Evolutionary conservation across 2,797 vertebrate species (phyloP).

Genomic region (Chelon auratus): DNA sequence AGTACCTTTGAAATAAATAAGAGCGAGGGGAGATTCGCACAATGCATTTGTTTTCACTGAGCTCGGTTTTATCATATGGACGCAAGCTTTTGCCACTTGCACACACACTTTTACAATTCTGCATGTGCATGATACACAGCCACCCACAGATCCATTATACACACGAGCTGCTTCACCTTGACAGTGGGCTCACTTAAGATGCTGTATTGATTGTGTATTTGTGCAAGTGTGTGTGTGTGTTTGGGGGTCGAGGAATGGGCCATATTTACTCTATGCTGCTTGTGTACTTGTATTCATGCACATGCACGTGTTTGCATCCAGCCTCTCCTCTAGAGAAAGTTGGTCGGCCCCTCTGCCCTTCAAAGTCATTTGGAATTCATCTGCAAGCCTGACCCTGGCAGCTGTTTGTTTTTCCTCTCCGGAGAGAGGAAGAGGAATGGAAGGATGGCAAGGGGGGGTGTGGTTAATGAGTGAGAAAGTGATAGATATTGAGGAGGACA

Average conservation of each 20-base stretch:
- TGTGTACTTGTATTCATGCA: conserved; percentile 47
- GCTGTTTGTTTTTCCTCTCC: conserved; percentile 82
- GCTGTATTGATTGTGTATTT: conserved; percentile 72
- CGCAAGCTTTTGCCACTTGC: conserved; percentile 31
- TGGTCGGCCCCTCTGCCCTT: conserved; percentile 78
- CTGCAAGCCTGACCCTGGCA: conserved; percentile 80
- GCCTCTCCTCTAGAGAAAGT: conserved; percentile 74
- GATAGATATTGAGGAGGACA: conserved; percentile 71
- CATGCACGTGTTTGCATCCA: conserved; percentile 21
- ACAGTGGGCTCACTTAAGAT: conserved; percentile 69
- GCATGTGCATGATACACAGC: not conserved
- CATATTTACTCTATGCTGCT: conserved; percentile 56
- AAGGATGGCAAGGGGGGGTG: conserved; percentile 41
- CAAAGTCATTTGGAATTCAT: conserved; percentile 83
- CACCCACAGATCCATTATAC: conserved; percentile 29
- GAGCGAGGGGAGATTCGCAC: conserved; percentile 24
- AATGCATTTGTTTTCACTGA: conserved; percentile 41
- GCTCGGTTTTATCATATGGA: conserved; percentile 40
- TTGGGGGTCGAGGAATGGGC: conserved; percentile 22
- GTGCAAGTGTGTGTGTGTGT: not conserved
- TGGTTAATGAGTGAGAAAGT: conserved; percentile 74
- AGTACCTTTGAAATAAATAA: conserved; percentile 54
- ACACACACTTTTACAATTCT: conserved; percentile 5
- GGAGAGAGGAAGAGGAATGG: conserved; percentile 66
- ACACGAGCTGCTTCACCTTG: conserved; percentile 69